A percentile compares a stretch with the other conserved stretches of the same genome.
These are phyloP conservation scores for Xiphophorus birchmanni DNA, from an alignment of 2,797 vertebrate genomes.

Conservation along the genomic window DNA sequence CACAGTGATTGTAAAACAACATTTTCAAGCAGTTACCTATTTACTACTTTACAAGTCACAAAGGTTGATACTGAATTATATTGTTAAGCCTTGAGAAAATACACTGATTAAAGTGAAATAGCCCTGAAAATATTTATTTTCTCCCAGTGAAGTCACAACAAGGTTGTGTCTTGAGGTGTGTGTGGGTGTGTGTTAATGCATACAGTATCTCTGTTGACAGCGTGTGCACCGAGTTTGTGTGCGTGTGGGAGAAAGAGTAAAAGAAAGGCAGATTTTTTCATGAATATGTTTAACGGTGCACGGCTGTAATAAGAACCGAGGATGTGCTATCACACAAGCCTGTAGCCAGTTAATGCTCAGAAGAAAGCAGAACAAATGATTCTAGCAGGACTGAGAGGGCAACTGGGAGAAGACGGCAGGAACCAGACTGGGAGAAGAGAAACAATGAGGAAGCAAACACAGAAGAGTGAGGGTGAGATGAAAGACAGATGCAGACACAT, in stretches of 20 bases:
- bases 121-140: constrained; percentile 56
- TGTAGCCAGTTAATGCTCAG: constrained; percentile 70
- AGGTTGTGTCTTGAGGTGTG: constrained; percentile 21
- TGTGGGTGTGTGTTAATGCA: constrained; percentile 26
- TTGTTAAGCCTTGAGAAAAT: constrained; percentile 27
- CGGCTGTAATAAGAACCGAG: constrained; percentile 71
- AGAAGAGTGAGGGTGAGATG: constrained; percentile 48
- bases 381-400: constrained; percentile 56
- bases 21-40: neutral
- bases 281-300: constrained; percentile 77
- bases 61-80: constrained; percentile 24
- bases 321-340: constrained; percentile 72
- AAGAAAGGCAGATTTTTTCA: constrained; percentile 62
- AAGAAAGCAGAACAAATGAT: constrained; percentile 75
- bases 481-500: constrained; percentile 56
- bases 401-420: constrained; percentile 31
- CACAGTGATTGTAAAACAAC: neutral
- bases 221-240: constrained; percentile 22
- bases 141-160: constrained; percentile 43
- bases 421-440: constrained; percentile 35
- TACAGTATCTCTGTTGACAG: constrained; percentile 29
- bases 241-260: constrained; percentile 39
- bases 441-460: constrained; percentile 47
- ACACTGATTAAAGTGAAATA: constrained; percentile 40
- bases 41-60: constrained; percentile 18